Conservation (phyloP, 2,113 vertebrate genomes). For the Poecilia latipinna region DNA sequence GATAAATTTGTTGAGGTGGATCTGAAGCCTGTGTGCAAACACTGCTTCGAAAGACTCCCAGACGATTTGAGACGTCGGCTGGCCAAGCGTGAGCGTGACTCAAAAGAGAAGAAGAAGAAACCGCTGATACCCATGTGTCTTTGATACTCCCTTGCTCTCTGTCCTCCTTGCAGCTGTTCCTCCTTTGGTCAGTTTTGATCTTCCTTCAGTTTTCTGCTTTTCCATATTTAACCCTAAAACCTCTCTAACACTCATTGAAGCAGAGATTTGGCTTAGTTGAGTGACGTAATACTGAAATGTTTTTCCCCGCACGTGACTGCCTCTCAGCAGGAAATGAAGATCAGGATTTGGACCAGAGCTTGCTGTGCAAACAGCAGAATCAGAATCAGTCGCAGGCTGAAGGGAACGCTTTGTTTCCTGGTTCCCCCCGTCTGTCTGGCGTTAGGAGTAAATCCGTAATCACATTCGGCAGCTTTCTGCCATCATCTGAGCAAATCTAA, state of each 20-base stretch:
- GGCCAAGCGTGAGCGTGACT: slow-evolving; percentile 90
- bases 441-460: slow-evolving; percentile 53
- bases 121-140: slow-evolving; percentile 88
- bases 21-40: slow-evolving; percentile 97
- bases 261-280: background rate
- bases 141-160: slow-evolving; percentile 82
- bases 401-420: slow-evolving; percentile 46
- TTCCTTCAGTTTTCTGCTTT: slow-evolving; percentile 16
- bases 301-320: background rate
- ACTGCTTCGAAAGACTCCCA: slow-evolving; percentile 96
- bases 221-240: background rate
- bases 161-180: slow-evolving; percentile 73
- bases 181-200: slow-evolving; percentile 86
- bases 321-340: slow-evolving; percentile 21
- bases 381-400: slow-evolving; percentile 43
- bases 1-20: slow-evolving; percentile 99
- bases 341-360: slow-evolving; percentile 30
- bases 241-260: background rate
- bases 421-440: slow-evolving; percentile 41
- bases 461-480: slow-evolving; percentile 53
- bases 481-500: slow-evolving; percentile 26
- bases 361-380: slow-evolving; percentile 48
- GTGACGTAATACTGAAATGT: slow-evolving; percentile 11
- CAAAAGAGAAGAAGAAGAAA: slow-evolving; percentile 95
- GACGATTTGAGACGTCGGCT: slow-evolving; percentile 95